Evolutionary conservation across 1,140 invertebrate genomes (phyloP).

Genomic region (Popillia japonica): DNA sequence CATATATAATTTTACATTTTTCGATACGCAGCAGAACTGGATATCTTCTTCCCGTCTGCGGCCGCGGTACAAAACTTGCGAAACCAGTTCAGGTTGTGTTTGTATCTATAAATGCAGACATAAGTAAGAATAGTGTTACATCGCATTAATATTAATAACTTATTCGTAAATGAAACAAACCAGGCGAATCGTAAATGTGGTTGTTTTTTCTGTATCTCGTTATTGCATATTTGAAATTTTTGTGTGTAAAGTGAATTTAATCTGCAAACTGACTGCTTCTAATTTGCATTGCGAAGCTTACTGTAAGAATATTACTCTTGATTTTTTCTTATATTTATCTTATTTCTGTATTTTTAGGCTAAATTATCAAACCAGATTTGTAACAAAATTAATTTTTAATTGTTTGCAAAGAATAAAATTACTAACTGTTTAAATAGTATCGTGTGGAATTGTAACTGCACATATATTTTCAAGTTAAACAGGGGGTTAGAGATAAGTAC

Average conservation of each 20-base stretch:
- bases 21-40: neutral
- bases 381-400: too few relatives aligned
- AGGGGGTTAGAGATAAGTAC: too few relatives aligned
- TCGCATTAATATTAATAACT: conserved; percentile 34
- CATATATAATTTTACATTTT: conserved; percentile 15
- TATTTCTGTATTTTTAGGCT: too few relatives aligned
- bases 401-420: too few relatives aligned
- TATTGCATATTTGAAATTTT: conserved; percentile 15
- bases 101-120: conserved; percentile 35
- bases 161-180: conserved; percentile 9
- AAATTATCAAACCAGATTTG: too few relatives aligned
- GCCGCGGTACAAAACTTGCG: conserved; percentile 11
- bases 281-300: too few relatives aligned
- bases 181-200: neutral
- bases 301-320: too few relatives aligned
- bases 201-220: neutral
- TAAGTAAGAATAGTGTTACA: conserved; percentile 35
- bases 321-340: too few relatives aligned
- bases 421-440: too few relatives aligned
- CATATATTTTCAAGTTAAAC: too few relatives aligned
- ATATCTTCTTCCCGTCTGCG: conserved; percentile 20
- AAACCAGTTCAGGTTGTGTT: conserved; percentile 31
- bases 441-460: too few relatives aligned
- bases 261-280: too few relatives aligned
- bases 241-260: neutral